Evolutionary conservation across 2,797 vertebrate genomes (phyloP), one percentile per base, ranked within the genome.

Genomic region (Toxotes lorentzi): DNA sequence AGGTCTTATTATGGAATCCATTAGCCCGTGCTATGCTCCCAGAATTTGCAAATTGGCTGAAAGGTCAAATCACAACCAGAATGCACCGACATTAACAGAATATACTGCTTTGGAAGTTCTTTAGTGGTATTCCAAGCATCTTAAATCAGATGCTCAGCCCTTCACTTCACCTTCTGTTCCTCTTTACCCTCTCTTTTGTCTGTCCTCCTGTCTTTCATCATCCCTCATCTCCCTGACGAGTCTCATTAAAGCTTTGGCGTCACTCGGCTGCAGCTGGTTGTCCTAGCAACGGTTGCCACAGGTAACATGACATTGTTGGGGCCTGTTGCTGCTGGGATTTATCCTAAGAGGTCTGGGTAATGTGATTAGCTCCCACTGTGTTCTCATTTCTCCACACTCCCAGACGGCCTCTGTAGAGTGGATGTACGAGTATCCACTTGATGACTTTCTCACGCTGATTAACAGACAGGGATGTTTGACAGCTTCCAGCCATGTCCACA

Each of bases 381-480:
- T 43, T 76, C 71, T 76, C 41, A 53, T 78, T 73, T 70, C 71
- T 68, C 50, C 57, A 54, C 72, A 43, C 45, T 82, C 38, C 38
- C 40, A 75, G 54, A 32, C 19, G 9, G 50, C 75, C 61, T 51
- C 50, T 32, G 58, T 2, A 5, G 59, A 76, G 68, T 56, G 74
- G 73, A 72, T 14, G 47, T 41, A 64, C 62, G 54, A 78, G 53
- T 51, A 66, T 78, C 78, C 57, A 1, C 51, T 60, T 38, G 24
- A 68, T 24, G 64, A 23, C 47, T 84, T 87, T 84, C 79, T 84
- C 79, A 83, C 30, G 41, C 75, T 65, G 78, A 70, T 73, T 63
- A 76, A 34, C 68, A 61, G 24, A 76, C 21, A 10, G 16, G 32
- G 35, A 38, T 54, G 62, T 53, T 45, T 45, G 11, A 41, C 3